These are phyloP conservation scores for Sternarchorhynchus goeldii DNA, from an alignment of 2,797 vertebrate species.

Conservation along the genomic window DNA sequence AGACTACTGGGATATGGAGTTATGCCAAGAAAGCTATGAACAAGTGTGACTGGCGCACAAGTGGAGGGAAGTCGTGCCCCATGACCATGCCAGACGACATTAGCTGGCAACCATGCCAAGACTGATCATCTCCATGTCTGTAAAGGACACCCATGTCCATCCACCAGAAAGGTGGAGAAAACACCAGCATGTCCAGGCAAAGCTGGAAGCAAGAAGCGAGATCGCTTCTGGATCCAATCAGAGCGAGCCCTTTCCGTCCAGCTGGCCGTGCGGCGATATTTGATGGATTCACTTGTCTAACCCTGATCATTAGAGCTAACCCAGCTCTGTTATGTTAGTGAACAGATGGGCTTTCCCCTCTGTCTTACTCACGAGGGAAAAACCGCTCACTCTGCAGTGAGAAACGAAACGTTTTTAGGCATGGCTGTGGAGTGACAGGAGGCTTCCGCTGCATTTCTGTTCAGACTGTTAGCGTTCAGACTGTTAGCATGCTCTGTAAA, in stretches of 20 bases:
- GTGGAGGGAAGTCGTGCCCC: not conserved
- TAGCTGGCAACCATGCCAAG: conserved; percentile 13
- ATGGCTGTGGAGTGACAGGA: conserved; percentile 4
- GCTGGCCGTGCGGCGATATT: conserved; percentile 57
- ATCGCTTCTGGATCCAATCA: conserved; percentile 63
- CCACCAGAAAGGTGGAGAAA: conserved; percentile 10
- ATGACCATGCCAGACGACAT: not conserved
- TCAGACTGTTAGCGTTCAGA: not conserved
- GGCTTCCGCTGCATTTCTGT: conserved; percentile 28
- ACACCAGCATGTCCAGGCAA: not conserved
- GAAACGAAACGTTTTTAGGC: conserved; percentile 20
- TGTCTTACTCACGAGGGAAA: conserved; percentile 25
- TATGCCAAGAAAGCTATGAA: not conserved
- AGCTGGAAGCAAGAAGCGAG: conserved; percentile 8
- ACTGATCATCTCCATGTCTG: conserved; percentile 11
- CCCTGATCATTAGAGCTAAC: too few species aligned
- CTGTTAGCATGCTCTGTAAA: conserved; percentile 29
- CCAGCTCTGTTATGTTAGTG: conserved; percentile 43
- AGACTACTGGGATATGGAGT: too few species aligned
- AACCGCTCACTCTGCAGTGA: conserved; percentile 24
- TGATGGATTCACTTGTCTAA: conserved; percentile 55
- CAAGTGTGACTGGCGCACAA: too few species aligned
- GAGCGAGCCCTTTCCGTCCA: conserved; percentile 60
- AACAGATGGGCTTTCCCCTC: conserved; percentile 45
- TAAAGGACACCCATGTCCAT: conserved; percentile 26